Conservation (phyloP, 2,888 invertebrate genomes). For the Cephalotes varians region DNA sequence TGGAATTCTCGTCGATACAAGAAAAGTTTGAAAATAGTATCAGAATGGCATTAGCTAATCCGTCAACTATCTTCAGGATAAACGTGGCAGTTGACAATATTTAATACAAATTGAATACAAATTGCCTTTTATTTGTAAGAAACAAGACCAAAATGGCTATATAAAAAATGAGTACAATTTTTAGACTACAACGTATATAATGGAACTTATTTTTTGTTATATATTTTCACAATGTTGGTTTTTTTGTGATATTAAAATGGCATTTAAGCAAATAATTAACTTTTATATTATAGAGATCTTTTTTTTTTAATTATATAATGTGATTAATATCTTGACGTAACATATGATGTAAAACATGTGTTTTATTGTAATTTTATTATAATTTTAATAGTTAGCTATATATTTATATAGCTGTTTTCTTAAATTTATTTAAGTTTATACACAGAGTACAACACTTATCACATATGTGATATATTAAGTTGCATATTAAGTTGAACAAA, state of each 20-base stretch:
- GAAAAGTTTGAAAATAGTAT: conserved; percentile 94
- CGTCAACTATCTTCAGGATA: conserved; percentile 91
- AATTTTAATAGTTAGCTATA: not conserved
- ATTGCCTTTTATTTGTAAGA: conserved; percentile 49
- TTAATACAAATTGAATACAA: conserved; percentile 82
- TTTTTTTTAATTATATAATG: not conserved
- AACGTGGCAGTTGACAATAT: conserved; percentile 92
- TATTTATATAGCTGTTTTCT: not conserved
- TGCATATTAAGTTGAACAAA: not conserved
- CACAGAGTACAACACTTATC: not conserved
- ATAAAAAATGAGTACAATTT: conserved; percentile 51
- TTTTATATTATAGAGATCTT: not conserved
- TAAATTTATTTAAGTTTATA: conserved; percentile 9
- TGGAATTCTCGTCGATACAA: conserved; percentile 97
- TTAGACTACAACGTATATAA: conserved; percentile 39
- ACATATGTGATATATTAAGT: not conserved
- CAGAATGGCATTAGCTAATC: conserved; percentile 89
- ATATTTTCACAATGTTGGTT: conserved; percentile 57
- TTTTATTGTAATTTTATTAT: not conserved
- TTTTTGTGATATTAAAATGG: conserved; percentile 57
- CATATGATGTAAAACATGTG: not conserved
- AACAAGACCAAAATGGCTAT: conserved; percentile 64
- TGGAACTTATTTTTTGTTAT: conserved; percentile 58
- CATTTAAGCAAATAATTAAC: conserved; percentile 50
- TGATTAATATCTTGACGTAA: not conserved